A percentile compares a stretch with the other conserved stretches of the same genome.
phyloP scores from a whole-genome alignment of 37 sponge, comb jelly and placozoan genomes.

The Tethya wilhelma region DNA sequence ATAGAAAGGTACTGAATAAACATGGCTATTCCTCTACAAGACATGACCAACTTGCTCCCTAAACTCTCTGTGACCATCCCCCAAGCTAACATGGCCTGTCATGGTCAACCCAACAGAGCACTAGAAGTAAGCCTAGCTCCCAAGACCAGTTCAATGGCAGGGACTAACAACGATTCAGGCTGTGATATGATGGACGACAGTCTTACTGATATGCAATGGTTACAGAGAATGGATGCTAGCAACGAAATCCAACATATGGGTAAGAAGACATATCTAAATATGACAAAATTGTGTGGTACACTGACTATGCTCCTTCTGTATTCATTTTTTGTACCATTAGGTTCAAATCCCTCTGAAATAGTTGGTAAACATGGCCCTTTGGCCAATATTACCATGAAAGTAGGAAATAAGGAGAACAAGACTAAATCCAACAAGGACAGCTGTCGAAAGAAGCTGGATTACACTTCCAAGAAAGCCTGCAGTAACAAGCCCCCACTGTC shows the following conservation, averaged over 20 bases:
- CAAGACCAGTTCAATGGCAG: too few relatives aligned
- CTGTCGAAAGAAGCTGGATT: conserved; percentile 63
- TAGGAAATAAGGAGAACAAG: not conserved
- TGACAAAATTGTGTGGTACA: not conserved
- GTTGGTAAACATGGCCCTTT: conserved; percentile 2
- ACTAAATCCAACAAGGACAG: not conserved
- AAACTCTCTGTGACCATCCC: too few relatives aligned
- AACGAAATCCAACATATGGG: not conserved
- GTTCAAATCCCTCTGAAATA: too few relatives aligned
- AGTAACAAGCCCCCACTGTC: conserved; percentile 71
- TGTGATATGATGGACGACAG: conserved; percentile 60
- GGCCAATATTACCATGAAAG: not conserved
- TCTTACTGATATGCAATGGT: conserved; percentile 79
- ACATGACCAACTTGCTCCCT: too few relatives aligned
- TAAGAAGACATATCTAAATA: not conserved
- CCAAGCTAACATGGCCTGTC: too few relatives aligned
- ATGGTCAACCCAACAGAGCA: not conserved
- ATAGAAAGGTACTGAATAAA: too few relatives aligned
- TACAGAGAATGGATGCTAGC: conserved; percentile 61
- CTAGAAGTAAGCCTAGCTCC: too few relatives aligned
- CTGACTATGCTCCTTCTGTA: too few relatives aligned
- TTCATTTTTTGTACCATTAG: too few relatives aligned
- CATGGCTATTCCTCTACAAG: too few relatives aligned
- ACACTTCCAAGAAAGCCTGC: conserved; percentile 1
- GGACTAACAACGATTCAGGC: conserved; percentile 25